phyloP scores from a whole-genome alignment of 2,797 vertebrate genomes.

The Poecilia picta region DNA sequence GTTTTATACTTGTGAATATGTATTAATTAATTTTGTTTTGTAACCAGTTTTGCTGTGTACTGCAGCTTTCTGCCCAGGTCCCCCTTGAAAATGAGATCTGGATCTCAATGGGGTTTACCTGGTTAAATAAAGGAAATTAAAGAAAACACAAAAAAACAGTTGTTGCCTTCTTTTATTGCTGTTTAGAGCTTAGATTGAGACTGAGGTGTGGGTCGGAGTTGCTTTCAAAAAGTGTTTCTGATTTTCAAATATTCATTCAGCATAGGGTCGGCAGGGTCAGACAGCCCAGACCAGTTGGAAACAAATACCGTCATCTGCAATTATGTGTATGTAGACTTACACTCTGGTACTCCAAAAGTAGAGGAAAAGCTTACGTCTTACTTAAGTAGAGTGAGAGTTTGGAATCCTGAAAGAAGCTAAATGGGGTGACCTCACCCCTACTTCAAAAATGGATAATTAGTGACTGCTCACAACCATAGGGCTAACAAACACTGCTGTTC shows the following conservation, averaged over 20 bases:
- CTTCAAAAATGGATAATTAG: neutral
- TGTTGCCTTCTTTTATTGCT: neutral
- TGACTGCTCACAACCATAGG: no score
- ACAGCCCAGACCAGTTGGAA: neutral
- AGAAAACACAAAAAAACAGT: no score
- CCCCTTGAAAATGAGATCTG: no score
- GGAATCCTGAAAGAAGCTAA: neutral
- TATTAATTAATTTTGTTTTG: no score
- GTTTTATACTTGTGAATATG: no score
- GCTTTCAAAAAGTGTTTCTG: neutral
- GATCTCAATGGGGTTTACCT: no score
- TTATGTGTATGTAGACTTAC: neutral
- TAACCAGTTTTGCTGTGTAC: no score
- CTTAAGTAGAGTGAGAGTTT: neutral
- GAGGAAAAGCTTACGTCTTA: neutral
- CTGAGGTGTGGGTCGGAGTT: neutral
- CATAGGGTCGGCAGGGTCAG: neutral
- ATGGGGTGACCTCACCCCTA: neutral
- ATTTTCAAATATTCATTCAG: neutral
- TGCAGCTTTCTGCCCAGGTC: no score
- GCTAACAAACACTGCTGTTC: neutral
- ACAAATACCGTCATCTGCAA: neutral
- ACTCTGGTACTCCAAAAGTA: neutral
- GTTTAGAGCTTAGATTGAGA: neutral
- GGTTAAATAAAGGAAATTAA: no score